A percentile compares a stretch with the other conserved stretches of the same genome.
Conservation (phyloP, 2,113 vertebrate species). For the Engystomops pustulosus region DNA sequence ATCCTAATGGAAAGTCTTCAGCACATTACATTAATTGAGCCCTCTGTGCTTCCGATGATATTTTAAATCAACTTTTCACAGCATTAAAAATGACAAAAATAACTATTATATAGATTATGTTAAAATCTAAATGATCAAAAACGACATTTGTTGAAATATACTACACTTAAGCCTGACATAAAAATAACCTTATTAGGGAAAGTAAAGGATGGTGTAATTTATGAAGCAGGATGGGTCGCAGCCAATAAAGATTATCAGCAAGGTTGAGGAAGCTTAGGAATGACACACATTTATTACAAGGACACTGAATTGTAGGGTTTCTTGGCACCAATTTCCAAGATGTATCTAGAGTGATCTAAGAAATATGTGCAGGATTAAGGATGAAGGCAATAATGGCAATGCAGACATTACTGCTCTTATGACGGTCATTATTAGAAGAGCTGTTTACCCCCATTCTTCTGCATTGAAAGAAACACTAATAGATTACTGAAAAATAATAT, state of each 20-base stretch:
- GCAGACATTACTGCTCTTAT: background rate
- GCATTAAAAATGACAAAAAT: conserved; percentile 57
- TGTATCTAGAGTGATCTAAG: background rate
- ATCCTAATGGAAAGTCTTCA: conserved; percentile 56
- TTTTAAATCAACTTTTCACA: conserved; percentile 56
- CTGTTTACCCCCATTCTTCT: background rate
- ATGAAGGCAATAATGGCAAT: conserved; percentile 1
- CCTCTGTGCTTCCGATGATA: conserved; percentile 54
- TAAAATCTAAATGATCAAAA: conserved; percentile 56
- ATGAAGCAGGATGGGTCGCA: conserved; percentile 46
- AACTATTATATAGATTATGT: conserved; percentile 59
- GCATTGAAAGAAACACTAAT: no score
- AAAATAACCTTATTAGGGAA: conserved; percentile 58
- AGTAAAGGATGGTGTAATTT: conserved; percentile 56
- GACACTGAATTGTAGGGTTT: conserved; percentile 34
- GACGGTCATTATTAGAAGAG: background rate
- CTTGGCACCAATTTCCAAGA: conserved; percentile 13
- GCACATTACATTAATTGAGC: conserved; percentile 57
- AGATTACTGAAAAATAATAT: no score
- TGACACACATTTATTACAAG: conserved; percentile 51
- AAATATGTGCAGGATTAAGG: background rate
- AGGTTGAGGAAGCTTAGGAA: conserved; percentile 51
- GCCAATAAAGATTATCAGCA: conserved; percentile 56
- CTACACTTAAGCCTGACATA: conserved; percentile 56
- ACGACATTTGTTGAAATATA: conserved; percentile 56